Base-by-base conservation (phyloP, 2,797 vertebrate species). In the Peromyscus aztecus region DNA sequence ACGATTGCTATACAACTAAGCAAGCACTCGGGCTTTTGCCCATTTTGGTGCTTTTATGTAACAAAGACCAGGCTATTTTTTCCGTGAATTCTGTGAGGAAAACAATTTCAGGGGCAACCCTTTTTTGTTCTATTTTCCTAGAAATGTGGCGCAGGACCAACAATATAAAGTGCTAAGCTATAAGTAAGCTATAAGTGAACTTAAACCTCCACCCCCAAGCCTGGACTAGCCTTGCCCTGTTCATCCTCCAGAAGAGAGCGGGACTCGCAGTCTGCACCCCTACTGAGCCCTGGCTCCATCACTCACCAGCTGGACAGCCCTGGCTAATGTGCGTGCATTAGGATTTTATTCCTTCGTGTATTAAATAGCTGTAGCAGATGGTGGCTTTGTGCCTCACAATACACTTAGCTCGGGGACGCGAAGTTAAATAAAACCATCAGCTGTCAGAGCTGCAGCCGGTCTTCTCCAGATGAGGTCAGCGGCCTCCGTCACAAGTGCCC, bases 341-440 rank as follows among this genome's bases (percentile, higher is more conserved):
- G 75, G 88, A n/a, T 78, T 78, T 29, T 78, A 78, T 63, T 90
- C 73, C 34, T 61, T 76, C 40, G 34, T 49, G 57, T 65, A 65
- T 78, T 90, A 80, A 90, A 67, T 61, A 78, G 59, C 75, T n/a
- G 46, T 0, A 19, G 59, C 88, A 78, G 75, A 65, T 77, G 71
- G 75, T n/a, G 65, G 75, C 31, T 78, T 67, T 80, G 59, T 78
- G 75, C 57, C 37, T 24, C 40, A 10, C 34, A 12, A 40, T 40
- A 55, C 40, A 27, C 76, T 69, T n/a, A 55, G 61, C 63, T 81
- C n/a, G 31, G 76, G 46, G 46, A 69, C 27, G 24, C 40, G n/a
- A 37, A 63, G 57, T 65, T 80, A 90, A 80, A 67, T 63, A 80
- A 81, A 81, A 80, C 76, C 76, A 55, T 90, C 76, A 55, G 89